Evolutionary conservation across 2,888 invertebrate genomes (phyloP), one percentile per base, ranked within the genome.

Genomic region (Ichneumoninae sp.): DNA sequence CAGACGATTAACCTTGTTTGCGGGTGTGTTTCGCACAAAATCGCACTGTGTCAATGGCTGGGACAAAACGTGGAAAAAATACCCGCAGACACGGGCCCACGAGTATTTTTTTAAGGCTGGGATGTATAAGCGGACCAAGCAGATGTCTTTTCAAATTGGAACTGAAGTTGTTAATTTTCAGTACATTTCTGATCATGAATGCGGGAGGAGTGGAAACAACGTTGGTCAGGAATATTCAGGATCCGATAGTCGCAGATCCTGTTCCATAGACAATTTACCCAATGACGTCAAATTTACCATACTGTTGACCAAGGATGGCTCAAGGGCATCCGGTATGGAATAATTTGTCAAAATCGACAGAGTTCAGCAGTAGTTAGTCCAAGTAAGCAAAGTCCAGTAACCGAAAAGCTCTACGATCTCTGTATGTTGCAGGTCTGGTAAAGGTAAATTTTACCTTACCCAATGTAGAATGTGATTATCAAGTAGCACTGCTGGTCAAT

Each of bases 401-500:
- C n/a, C 16, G 40, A 0, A 60, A 13, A 8, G 7, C 19, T 16
- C 16, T 16, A 8, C 1, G 52, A 78, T 79, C n/a, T 60, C 73
- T 50, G 54, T 19, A 8, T 57, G 13, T 69, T 44, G 3, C 75
- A 88, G 88, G 87, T 40, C 65, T 83, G 13, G 3, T 86, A 3
- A 76, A 70, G 74, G 76, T 83, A 1, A 83, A 77, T 33, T 71
- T 87, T 5, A 77, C 44, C 10, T 44, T 87, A 44, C 80, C 85
- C 0, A 79, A 81, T 54, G 57, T 54, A 4, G 33, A 81, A 19
- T 88, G 87, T 65, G 54, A 57, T 13, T 87, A 87, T 40, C 74
- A 79, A 66, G 78, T 88, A 13, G 84, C 87, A 1, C 57, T 88
- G 47, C 82, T 88, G 3, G 87, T 87, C 0, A 83, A 88, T 81